Evolutionary conservation across 1,140 invertebrate species (phyloP).

Genomic region (Neodiprion fabricii): DNA sequence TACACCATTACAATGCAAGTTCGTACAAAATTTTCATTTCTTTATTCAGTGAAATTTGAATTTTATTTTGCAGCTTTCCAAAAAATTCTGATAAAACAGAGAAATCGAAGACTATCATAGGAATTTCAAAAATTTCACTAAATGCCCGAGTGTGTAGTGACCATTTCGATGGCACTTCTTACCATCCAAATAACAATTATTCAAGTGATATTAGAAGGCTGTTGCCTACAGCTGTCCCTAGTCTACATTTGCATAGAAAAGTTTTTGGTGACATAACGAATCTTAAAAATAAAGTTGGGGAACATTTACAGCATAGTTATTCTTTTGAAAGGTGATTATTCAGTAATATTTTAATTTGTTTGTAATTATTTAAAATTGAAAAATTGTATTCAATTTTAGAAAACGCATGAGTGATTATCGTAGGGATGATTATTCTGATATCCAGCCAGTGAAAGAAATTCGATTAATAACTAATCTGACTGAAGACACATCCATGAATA

Average conservation of each 20-base stretch:
- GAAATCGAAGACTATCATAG: neutral
- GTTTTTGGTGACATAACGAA: constrained; percentile 2
- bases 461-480: neutral
- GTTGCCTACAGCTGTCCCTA: neutral
- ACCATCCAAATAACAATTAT: constrained; percentile 8
- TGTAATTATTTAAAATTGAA: neutral
- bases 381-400: constrained; percentile 5
- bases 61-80: neutral
- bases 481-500: neutral
- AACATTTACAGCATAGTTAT: neutral
- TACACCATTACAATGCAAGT: neutral
- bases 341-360: neutral
- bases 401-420: neutral
- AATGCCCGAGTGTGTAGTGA: neutral
- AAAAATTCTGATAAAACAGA: constrained; percentile 2
- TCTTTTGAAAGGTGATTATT: constrained; percentile 2
- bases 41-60: neutral
- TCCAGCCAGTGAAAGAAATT: neutral
- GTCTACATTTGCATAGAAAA: constrained; percentile 5
- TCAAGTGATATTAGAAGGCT: constrained; percentile 7
- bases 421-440: neutral
- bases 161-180: neutral
- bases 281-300: neutral
- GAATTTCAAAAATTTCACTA: neutral
- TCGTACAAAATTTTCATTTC: neutral